Conservation (phyloP, 1,140 invertebrate species). For the Helicorthomorpha holstii region DNA sequence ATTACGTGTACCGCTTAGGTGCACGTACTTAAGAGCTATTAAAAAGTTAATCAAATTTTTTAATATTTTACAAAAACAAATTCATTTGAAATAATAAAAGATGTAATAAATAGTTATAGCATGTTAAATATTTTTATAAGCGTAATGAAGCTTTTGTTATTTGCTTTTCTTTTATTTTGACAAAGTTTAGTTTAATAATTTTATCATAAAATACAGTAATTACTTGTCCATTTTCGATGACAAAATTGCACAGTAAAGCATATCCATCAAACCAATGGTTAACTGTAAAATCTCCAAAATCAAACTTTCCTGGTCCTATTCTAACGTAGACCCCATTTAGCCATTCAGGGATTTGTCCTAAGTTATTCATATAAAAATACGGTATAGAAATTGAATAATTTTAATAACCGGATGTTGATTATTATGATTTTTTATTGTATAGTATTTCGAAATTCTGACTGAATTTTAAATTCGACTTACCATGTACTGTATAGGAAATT, state of each 20-base stretch:
- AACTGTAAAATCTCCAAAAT: conserved; percentile 14
- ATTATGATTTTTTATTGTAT: background rate
- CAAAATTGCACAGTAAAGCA: conserved; percentile 15
- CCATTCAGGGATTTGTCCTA: conserved; percentile 13
- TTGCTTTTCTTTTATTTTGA: too few relatives aligned
- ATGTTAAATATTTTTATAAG: too few relatives aligned
- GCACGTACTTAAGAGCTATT: too few relatives aligned
- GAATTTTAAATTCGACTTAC: background rate
- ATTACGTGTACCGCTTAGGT: too few relatives aligned
- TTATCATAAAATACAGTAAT: too few relatives aligned
- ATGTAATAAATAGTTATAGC: too few relatives aligned
- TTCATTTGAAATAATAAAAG: too few relatives aligned
- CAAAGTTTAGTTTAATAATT: too few relatives aligned
- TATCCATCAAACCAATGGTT: conserved; percentile 17
- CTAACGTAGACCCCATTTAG: conserved; percentile 11
- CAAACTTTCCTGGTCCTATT: conserved; percentile 13
- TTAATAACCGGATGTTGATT: background rate
- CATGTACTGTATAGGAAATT: background rate
- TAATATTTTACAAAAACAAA: too few relatives aligned
- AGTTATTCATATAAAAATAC: background rate
- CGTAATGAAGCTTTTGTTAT: too few relatives aligned
- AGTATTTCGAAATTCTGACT: background rate
- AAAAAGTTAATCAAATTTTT: too few relatives aligned
- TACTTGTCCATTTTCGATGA: conserved; percentile 11
- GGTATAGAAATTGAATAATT: background rate